Conservation (phyloP, 2,888 invertebrate species). For the Bimastos eiseni region DNA sequence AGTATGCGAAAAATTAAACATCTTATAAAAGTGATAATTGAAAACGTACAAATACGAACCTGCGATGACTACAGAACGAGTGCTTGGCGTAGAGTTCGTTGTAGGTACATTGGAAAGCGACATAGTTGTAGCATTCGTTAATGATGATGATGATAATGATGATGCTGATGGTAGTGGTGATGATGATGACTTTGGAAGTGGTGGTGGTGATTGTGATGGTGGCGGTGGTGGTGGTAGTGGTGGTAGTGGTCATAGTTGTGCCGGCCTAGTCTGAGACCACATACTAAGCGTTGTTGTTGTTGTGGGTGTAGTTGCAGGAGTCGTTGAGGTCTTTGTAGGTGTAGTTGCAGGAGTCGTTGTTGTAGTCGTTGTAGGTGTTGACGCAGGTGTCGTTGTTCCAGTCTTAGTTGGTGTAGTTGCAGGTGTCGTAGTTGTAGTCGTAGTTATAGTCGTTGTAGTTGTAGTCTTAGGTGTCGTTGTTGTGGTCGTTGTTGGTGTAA, state of each 20-base stretch:
- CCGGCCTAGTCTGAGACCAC: too few species aligned
- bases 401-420: not conserved
- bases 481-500: not conserved
- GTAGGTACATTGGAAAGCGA: not conserved
- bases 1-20: not conserved
- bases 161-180: too few species aligned
- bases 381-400: not conserved
- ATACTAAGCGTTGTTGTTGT: too few species aligned
- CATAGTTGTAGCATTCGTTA: too few species aligned
- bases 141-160: too few species aligned
- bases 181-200: too few species aligned
- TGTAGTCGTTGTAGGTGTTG: too few species aligned
- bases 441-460: not conserved
- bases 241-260: too few species aligned
- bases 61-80: not conserved
- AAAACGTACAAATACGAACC: not conserved
- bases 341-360: not conserved
- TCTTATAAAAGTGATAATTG: not conserved
- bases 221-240: too few species aligned
- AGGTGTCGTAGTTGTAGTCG: not conserved
- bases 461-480: too few species aligned
- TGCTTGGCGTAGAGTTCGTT: not conserved
- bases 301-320: not conserved
- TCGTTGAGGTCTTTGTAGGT: not conserved
- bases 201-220: too few species aligned